Evolutionary conservation across 2,888 invertebrate species (phyloP).

Genomic region (Acrocera orbiculus): DNA sequence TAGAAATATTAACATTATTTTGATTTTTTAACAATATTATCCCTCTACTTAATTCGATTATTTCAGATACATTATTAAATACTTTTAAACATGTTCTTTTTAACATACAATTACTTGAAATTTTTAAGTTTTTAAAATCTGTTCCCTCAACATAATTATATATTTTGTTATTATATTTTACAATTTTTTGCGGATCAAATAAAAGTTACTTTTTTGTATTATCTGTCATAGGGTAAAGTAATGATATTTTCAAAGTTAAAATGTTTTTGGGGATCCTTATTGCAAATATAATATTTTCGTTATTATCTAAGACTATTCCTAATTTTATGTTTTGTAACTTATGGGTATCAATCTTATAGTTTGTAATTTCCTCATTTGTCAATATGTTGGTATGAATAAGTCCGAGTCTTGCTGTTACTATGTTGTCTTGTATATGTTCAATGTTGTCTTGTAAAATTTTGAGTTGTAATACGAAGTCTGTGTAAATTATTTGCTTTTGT

Average conservation of each 20-base stretch:
- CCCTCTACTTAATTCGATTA: conserved; percentile 2
- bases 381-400: conserved; percentile 4
- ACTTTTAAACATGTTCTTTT: conserved; percentile 5
- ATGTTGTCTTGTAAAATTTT: too few species aligned
- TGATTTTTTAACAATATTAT: conserved; percentile 2
- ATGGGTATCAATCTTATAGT: neutral
- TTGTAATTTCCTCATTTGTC: too few species aligned
- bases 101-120: conserved; percentile 1
- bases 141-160: neutral
- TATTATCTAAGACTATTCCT: neutral
- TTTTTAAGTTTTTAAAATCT: conserved; percentile 3
- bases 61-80: conserved; percentile 6
- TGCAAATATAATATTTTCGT: conserved; percentile 2
- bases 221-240: neutral
- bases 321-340: conserved; percentile 6
- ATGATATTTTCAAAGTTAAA: conserved; percentile 1
- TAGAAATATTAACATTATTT: neutral
- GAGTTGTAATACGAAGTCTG: conserved; percentile 1
- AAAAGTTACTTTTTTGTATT: neutral
- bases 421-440: conserved; percentile 5
- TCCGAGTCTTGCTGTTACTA: conserved; percentile 2
- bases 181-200: conserved; percentile 5
- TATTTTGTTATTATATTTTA: conserved; percentile 3
- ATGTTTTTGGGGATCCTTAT: conserved; percentile 3
- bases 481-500: conserved; percentile 1